Conservation (phyloP, 2,113 vertebrate genomes). For the Nothobranchius furzeri region DNA sequence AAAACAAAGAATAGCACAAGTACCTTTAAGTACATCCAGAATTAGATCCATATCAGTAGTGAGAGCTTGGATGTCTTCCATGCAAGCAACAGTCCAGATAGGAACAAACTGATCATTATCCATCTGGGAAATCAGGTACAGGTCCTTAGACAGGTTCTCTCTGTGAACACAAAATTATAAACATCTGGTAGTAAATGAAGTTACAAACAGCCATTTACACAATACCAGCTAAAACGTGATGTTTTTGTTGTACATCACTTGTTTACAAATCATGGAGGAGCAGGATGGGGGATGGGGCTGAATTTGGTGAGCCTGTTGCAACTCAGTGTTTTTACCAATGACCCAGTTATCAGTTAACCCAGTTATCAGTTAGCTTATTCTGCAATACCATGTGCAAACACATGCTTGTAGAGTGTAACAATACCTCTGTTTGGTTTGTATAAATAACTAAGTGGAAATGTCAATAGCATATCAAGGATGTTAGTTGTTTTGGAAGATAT, state of each 20-base stretch:
- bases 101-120: constrained; percentile 97
- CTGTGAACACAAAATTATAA: constrained; percentile 66
- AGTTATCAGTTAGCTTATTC: background rate
- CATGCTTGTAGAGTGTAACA: background rate
- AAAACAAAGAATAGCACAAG: background rate
- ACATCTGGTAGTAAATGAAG: background rate
- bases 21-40: constrained; percentile 88
- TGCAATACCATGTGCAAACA: background rate
- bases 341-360: background rate
- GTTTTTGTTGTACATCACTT: background rate
- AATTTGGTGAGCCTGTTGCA: background rate
- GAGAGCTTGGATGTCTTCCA: constrained; percentile 95
- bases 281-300: background rate
- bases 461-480: background rate
- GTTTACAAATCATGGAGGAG: background rate
- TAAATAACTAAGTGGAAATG: background rate
- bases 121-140: constrained; percentile 99
- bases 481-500: background rate
- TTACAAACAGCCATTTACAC: background rate
- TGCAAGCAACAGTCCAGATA: constrained; percentile 96
- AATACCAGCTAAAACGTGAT: background rate
- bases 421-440: background rate
- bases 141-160: constrained; percentile 96
- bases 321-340: background rate
- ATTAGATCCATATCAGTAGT: constrained; percentile 93